Percentiles rank a stretch among this genome's conserved stretches.
Conservation (phyloP, 2,797 vertebrate genomes). For the Paratrypauchen microcephalus region DNA sequence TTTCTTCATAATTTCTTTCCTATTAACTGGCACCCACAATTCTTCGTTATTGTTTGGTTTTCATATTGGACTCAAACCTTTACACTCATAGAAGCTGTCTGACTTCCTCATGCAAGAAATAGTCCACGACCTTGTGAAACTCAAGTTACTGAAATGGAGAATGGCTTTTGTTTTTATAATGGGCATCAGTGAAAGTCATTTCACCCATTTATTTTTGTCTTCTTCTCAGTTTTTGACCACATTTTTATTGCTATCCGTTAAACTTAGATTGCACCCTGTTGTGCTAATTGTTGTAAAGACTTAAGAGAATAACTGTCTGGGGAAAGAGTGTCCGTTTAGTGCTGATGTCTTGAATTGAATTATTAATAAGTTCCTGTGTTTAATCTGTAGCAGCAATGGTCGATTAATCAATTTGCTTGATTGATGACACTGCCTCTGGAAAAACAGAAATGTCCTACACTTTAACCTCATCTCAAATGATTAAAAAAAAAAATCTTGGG, state of each 20-base stretch:
- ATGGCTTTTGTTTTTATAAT: constrained; percentile 52
- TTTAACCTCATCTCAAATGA: constrained; percentile 48
- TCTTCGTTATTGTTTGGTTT: constrained; percentile 20
- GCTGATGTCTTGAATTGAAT: constrained; percentile 48
- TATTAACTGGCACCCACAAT: neutral
- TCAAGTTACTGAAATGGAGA: constrained; percentile 31
- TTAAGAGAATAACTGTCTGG: constrained; percentile 30
- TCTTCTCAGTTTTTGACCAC: constrained; percentile 16
- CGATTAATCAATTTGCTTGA: constrained; percentile 55
- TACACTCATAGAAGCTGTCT: constrained; percentile 17
- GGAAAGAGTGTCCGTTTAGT: constrained; percentile 36
- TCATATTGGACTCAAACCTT: constrained; percentile 17
- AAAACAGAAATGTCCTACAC: constrained; percentile 48
- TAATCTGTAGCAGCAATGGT: constrained; percentile 47
- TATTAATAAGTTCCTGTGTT: constrained; percentile 60
- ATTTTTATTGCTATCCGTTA: constrained; percentile 7
- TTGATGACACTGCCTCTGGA: constrained; percentile 42
- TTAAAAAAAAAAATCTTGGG: constrained; percentile 18
- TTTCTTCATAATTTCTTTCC: constrained; percentile 3
- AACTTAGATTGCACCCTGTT: constrained; percentile 16
- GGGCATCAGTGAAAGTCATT: constrained; percentile 29
- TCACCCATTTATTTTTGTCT: constrained; percentile 35
- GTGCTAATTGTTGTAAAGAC: constrained; percentile 46
- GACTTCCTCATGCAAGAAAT: constrained; percentile 31
- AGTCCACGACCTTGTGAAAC: constrained; percentile 26